Conservation (phyloP, 2,888 invertebrate genomes). For the Limnephilus rhombicus region DNA sequence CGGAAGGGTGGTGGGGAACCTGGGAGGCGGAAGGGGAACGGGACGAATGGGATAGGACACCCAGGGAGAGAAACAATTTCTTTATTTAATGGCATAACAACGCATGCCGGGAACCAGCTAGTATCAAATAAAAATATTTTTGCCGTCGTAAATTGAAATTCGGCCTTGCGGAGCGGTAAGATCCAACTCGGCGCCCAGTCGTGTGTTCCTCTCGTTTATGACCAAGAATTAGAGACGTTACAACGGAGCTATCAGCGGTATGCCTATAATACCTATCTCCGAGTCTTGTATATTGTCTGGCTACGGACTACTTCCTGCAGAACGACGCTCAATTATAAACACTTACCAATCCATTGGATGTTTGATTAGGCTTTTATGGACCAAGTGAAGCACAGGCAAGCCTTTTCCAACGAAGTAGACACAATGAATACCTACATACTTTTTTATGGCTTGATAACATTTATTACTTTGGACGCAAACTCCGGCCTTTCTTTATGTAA, state of each 20-base stretch:
- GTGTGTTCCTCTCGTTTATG: no score
- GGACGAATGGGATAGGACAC: no score
- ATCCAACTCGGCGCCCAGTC: no score
- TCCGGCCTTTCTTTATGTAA: background rate
- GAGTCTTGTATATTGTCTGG: background rate
- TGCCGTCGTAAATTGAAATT: no score
- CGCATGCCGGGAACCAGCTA: no score
- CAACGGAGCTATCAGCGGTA: background rate
- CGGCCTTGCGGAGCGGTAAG: no score
- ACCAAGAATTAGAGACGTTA: background rate
- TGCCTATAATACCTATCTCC: background rate
- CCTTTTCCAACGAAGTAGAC: background rate
- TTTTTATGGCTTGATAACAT: background rate
- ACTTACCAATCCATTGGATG: background rate
- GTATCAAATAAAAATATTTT: no score
- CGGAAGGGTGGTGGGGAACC: no score
- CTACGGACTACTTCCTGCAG: background rate
- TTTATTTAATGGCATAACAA: no score
- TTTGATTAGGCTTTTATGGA: background rate
- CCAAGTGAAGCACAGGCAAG: background rate
- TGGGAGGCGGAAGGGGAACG: no score
- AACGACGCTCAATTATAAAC: background rate
- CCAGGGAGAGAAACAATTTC: no score
- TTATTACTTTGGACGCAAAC: background rate
- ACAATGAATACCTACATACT: background rate